These are phyloP conservation scores for Tiphia femorata DNA, from an alignment of 2,888 invertebrate genomes.

Conservation along the genomic window DNA sequence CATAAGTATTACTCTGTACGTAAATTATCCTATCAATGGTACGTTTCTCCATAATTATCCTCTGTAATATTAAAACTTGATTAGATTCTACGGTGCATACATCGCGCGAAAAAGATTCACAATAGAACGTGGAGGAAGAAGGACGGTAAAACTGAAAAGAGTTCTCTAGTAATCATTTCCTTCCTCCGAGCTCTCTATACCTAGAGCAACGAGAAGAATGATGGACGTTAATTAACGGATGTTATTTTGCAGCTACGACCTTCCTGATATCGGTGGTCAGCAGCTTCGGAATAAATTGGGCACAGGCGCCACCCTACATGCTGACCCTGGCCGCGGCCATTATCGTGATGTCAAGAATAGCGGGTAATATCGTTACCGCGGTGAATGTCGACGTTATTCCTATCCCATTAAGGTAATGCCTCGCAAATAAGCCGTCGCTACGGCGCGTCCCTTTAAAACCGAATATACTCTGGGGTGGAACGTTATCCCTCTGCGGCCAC, in stretches of 20 bases:
- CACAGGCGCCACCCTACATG: constrained; percentile 58
- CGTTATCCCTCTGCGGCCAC: not conserved
- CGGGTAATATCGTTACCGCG: constrained; percentile 58
- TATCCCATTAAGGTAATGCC: constrained; percentile 57
- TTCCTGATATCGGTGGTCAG: constrained; percentile 54
- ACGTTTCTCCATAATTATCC: too few relatives aligned
- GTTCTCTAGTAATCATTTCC: too few relatives aligned
- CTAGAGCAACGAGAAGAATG: not conserved
- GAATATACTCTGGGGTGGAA: not conserved
- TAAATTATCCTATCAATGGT: too few relatives aligned
- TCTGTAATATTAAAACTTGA: too few relatives aligned
- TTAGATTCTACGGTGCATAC: too few relatives aligned
- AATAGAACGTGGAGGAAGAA: too few relatives aligned
- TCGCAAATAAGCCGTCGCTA: constrained; percentile 20
- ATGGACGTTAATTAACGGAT: constrained; percentile 12
- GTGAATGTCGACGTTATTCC: constrained; percentile 61
- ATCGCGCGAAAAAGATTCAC: not conserved
- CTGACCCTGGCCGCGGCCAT: constrained; percentile 54
- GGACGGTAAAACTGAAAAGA: too few relatives aligned
- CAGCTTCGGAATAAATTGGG: constrained; percentile 62
- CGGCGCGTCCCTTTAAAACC: not conserved
- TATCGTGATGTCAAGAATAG: constrained; percentile 59
- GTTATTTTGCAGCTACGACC: constrained; percentile 45
- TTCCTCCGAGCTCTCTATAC: not conserved
- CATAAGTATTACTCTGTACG: too few relatives aligned